Percentiles rank a stretch among this genome's conserved stretches.
Conservation (phyloP, 1,140 invertebrate genomes). For the Apolygus lucorum region DNA sequence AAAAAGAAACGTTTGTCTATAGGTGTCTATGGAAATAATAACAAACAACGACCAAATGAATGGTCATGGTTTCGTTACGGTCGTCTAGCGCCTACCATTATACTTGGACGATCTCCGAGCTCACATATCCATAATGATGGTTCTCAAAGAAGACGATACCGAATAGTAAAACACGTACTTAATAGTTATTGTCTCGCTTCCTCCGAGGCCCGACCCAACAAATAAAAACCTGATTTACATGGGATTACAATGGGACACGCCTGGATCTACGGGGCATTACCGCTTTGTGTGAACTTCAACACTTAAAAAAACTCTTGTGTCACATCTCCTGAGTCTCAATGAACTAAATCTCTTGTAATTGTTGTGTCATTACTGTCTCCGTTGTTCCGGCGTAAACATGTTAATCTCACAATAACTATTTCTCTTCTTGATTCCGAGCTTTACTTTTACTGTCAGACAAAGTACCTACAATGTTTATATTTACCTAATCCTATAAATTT, state of each 20-base stretch:
- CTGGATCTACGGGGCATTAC: background rate
- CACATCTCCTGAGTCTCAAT: background rate
- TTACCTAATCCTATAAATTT: no score
- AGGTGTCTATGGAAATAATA: background rate
- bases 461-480: no score
- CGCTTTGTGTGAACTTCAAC: background rate
- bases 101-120: background rate
- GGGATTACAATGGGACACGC: constrained; percentile 2
- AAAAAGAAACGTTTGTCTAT: background rate
- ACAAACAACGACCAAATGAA: background rate
- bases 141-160: background rate
- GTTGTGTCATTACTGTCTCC: background rate
- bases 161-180: background rate
- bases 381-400: background rate
- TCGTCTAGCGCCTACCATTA: background rate
- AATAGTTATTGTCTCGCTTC: constrained; percentile 5
- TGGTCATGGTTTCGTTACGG: background rate
- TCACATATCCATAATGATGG: constrained; percentile 7
- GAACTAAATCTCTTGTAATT: constrained; percentile 4
- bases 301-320: background rate
- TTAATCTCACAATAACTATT: no score
- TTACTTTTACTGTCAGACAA: no score
- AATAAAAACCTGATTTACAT: constrained; percentile 17
- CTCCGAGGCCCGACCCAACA: background rate
- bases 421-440: no score